A percentile compares a stretch with the other conserved stretches of the same genome.
Evolutionary conservation across 1,140 invertebrate genomes (phyloP).

Genomic region (Camponotus floridanus): DNA sequence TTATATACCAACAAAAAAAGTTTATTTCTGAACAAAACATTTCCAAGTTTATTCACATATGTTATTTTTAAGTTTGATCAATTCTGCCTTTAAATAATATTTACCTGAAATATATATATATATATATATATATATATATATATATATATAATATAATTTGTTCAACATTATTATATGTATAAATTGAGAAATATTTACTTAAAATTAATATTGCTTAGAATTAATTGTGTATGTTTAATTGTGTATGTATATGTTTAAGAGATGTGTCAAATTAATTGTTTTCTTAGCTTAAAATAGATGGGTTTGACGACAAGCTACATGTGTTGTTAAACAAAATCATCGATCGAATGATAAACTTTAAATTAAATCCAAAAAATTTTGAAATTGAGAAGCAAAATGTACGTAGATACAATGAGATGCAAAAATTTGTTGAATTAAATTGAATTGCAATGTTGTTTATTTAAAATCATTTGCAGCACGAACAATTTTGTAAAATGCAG

Average conservation of each 20-base stretch:
- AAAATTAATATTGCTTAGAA: not conserved
- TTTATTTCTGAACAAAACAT: not conserved
- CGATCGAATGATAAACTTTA: conserved; percentile 93
- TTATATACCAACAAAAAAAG: no score
- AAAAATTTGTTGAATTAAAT: not conserved
- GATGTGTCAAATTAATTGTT: conserved; percentile 1
- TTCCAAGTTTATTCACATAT: not conserved
- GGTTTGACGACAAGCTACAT: conserved; percentile 97
- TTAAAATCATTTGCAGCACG: conserved; percentile 28
- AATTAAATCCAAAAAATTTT: conserved; percentile 94
- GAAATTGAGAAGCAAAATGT: conserved; percentile 95
- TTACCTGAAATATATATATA: not conserved
- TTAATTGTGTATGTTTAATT: not conserved
- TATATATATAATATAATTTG: not conserved
- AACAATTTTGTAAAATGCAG: no score
- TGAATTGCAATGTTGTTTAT: not conserved
- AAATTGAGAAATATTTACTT: not conserved
- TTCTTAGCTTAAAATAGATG: conserved; percentile 92
- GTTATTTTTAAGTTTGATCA: not conserved
- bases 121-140: no score
- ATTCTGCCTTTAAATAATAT: not conserved
- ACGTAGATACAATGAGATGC: conserved; percentile 77
- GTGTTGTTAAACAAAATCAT: conserved; percentile 95
- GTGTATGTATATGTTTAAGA: not conserved
- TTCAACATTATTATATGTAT: not conserved